Evolutionary conservation across 2,113 vertebrate species (phyloP).

Genomic region (Tauraco erythrolophus): DNA sequence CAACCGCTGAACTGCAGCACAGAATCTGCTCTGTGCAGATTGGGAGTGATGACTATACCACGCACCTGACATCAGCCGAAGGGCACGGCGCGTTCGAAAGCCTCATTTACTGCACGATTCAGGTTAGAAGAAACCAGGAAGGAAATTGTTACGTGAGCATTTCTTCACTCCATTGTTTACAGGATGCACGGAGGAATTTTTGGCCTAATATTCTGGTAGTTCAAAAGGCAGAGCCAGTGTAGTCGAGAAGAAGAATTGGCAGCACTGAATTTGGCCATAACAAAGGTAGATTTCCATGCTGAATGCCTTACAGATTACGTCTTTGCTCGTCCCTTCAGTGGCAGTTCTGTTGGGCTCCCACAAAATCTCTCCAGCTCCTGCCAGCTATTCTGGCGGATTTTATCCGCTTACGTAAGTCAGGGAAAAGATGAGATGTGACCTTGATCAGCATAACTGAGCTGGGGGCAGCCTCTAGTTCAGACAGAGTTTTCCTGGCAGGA

Average conservation of each 20-base stretch:
- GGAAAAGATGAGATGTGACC: not conserved
- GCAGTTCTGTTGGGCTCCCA: not conserved
- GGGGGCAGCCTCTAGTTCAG: not conserved
- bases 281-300: not conserved
- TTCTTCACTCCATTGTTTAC: constrained; percentile 30
- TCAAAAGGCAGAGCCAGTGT: not conserved
- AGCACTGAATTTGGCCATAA: not conserved
- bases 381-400: not conserved
- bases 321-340: not conserved
- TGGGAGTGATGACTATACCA: rapidly evolving
- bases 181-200: constrained; percentile 2
- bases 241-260: constrained; percentile 17
- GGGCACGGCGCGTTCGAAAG: rapidly evolving
- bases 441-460: not conserved
- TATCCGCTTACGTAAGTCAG: not conserved
- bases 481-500: not conserved
- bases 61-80: not conserved
- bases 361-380: not conserved
- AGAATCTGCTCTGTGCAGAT: not conserved
- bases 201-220: not conserved
- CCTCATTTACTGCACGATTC: not conserved
- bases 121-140: constrained; percentile 1
- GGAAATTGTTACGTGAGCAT: not conserved
- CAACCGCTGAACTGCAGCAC: not conserved
- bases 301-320: not conserved